Percentiles rank a stretch among this genome's conserved stretches.
phyloP scores from a whole-genome alignment of 2,797 vertebrate genomes.

The Eospalax fontanierii region DNA sequence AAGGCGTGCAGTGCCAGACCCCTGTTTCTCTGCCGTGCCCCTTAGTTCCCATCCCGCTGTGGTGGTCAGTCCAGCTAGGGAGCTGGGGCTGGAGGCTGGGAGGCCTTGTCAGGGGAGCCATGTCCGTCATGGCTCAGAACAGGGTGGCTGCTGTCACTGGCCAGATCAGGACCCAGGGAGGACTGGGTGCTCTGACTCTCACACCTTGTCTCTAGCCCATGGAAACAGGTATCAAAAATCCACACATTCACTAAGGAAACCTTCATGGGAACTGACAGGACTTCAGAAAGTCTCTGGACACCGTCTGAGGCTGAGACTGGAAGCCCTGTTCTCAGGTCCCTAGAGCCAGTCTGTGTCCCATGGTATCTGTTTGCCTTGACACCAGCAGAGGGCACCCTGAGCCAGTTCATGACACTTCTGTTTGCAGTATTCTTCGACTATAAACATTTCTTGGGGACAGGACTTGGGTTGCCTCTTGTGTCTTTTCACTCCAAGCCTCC shows the following conservation, averaged over 20 bases:
- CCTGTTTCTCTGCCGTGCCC: neutral
- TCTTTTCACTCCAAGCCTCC: neutral
- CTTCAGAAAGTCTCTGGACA: neutral
- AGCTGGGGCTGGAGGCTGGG: neutral
- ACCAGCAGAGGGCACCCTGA: constrained; percentile 75
- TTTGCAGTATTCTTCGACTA: neutral
- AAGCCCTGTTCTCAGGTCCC: neutral
- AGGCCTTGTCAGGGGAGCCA: neutral
- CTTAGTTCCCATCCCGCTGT: neutral
- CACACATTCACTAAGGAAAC: neutral
- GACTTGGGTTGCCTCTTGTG: neutral
- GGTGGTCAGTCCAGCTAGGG: neutral
- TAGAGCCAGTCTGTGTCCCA: neutral
- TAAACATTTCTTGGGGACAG: neutral
- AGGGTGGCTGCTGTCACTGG: neutral
- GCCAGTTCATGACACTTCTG: neutral
- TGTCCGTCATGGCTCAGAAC: neutral
- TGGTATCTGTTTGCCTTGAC: neutral
- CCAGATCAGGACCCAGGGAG: neutral
- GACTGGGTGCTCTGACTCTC: neutral
- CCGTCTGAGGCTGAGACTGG: neutral
- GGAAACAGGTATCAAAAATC: constrained; percentile 1
- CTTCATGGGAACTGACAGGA: neutral
- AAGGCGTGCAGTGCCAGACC: fast-evolving
- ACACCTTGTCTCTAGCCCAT: neutral